Conservation (phyloP, 1,140 invertebrate species). For the Glossosoma conforme region DNA sequence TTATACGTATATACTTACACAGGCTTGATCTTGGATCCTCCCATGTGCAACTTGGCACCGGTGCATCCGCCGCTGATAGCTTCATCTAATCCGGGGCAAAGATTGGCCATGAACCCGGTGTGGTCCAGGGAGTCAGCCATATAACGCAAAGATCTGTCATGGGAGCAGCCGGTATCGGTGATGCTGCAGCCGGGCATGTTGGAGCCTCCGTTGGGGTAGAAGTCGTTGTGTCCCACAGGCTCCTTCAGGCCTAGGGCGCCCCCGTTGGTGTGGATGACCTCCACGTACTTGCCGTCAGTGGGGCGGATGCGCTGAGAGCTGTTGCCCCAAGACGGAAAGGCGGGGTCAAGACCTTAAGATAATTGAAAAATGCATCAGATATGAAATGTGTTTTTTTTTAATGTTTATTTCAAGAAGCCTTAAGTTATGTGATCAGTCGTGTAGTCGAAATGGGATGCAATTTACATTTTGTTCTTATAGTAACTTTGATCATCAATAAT, state of each 20-base stretch:
- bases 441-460: too few species aligned
- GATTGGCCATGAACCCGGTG: slow-evolving; percentile 33
- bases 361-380: too few species aligned
- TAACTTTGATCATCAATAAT: too few species aligned
- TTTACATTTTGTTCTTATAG: too few species aligned
- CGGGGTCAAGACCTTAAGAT: slow-evolving; percentile 47
- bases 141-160: slow-evolving; percentile 45
- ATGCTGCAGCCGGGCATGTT: slow-evolving; percentile 56
- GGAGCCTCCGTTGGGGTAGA: slow-evolving; percentile 55
- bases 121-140: slow-evolving; percentile 45
- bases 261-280: slow-evolving; percentile 61
- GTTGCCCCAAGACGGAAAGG: slow-evolving; percentile 37
- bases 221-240: slow-evolving; percentile 55
- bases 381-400: too few species aligned
- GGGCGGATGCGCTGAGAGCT: slow-evolving; percentile 33
- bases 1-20: slow-evolving; percentile 16
- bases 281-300: slow-evolving; percentile 55
- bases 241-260: slow-evolving; percentile 51
- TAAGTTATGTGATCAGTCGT: too few species aligned
- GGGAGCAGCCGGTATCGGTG: slow-evolving; percentile 39
- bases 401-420: too few species aligned
- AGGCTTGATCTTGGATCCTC: slow-evolving; percentile 22
- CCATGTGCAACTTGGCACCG: slow-evolving; percentile 37
- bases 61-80: slow-evolving; percentile 32
- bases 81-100: slow-evolving; percentile 35